These are phyloP conservation scores for Peromyscus maniculatus DNA, from an alignment of 2,113 vertebrate genomes.

Conservation along the genomic window DNA sequence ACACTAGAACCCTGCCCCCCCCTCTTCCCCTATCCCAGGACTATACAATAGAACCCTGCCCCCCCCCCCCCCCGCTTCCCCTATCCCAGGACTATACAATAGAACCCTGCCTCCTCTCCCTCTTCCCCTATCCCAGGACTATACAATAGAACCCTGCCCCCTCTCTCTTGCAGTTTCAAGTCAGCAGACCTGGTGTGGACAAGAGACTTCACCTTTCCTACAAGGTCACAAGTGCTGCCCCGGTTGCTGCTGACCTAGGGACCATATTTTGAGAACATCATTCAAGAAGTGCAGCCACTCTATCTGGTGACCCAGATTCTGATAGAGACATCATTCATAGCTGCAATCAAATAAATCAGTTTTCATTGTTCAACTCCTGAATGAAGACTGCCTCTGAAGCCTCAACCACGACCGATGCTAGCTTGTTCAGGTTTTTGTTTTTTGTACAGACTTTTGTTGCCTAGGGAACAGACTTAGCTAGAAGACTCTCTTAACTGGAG, in stretches of 20 bases:
- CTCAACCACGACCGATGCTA: background rate
- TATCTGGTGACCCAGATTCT: constrained; percentile 33
- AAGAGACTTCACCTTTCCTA: background rate
- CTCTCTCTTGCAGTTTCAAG: background rate
- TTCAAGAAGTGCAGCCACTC: background rate
- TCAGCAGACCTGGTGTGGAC: background rate
- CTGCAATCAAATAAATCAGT: constrained; percentile 32
- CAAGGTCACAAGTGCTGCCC: background rate
- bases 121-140: background rate
- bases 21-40: too few relatives aligned
- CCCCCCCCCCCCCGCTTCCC: too few relatives aligned
- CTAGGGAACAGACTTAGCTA: constrained; percentile 70
- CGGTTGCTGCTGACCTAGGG: too few relatives aligned
- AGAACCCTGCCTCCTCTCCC: background rate
- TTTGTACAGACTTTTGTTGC: constrained; percentile 64
- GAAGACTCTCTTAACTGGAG: constrained; percentile 43
- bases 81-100: background rate
- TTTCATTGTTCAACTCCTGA: constrained; percentile 62
- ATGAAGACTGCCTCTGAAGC: constrained; percentile 59
- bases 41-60: too few relatives aligned
- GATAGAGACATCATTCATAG: constrained; percentile 12
- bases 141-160: background rate
- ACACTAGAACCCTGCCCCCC: too few relatives aligned
- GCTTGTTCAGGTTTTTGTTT: background rate
- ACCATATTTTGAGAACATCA: background rate